Evolutionary conservation across 2,888 invertebrate genomes (phyloP).

Genomic region (Heteropelma amictum): DNA sequence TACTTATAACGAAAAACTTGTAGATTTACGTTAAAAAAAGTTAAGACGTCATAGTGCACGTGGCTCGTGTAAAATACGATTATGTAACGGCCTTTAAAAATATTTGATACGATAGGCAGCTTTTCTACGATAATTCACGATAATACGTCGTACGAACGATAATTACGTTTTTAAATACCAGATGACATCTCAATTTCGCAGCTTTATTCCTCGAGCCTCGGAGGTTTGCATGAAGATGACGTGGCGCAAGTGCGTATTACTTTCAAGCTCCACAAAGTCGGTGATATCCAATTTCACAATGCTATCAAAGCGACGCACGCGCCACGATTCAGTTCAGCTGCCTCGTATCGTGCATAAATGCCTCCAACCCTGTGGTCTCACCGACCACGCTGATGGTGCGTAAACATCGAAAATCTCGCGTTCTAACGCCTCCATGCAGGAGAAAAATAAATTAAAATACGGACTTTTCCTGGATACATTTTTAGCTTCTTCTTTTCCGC

Average conservation of each 20-base stretch:
- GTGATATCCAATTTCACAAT: conserved; percentile 58
- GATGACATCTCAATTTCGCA: neutral
- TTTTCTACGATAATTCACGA: neutral
- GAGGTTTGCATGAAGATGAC: neutral
- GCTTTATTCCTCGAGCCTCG: neutral
- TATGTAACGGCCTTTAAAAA: too few relatives aligned
- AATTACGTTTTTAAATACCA: neutral
- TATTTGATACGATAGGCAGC: too few relatives aligned
- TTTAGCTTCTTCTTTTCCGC: too few relatives aligned
- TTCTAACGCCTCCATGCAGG: neutral
- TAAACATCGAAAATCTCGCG: neutral
- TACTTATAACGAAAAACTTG: too few relatives aligned
- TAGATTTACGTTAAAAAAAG: too few relatives aligned
- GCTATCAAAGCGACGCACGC: conserved; percentile 70
- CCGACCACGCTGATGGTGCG: neutral
- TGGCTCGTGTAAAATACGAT: too few relatives aligned
- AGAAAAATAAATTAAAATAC: neutral
- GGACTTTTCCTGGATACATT: neutral
- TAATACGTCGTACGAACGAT: neutral
- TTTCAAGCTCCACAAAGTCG: conserved; percentile 6
- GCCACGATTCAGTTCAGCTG: conserved; percentile 70
- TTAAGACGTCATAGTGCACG: too few relatives aligned
- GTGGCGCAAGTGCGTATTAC: conserved; percentile 1
- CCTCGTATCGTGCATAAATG: conserved; percentile 54
- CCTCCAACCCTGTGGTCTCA: neutral